Percentiles rank a stretch among this genome's conserved stretches.
These are phyloP conservation scores for Epicampocera succincta DNA, from an alignment of 2,888 invertebrate species.

Conservation along the genomic window DNA sequence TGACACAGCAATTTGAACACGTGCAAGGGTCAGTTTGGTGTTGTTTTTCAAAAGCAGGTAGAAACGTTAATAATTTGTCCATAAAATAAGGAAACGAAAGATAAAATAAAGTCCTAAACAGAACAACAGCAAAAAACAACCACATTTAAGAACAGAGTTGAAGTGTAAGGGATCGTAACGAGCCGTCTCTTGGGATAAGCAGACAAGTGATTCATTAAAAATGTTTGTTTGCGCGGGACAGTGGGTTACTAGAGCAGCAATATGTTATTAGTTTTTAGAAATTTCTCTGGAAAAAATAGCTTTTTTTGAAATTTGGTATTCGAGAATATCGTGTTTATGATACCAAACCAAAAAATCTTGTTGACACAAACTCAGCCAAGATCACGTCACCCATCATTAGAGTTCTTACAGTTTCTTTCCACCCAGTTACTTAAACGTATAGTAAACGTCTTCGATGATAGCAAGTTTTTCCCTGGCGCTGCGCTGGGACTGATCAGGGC, in stretches of 20 bases:
- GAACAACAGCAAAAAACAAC: background rate
- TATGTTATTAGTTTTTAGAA: background rate
- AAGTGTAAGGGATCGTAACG: slow-evolving; percentile 55
- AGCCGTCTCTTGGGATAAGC: background rate
- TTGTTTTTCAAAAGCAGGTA: slow-evolving; percentile 72
- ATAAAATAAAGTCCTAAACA: slow-evolving; percentile 16
- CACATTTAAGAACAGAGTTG: slow-evolving; percentile 10
- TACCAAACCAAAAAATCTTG: too few species aligned
- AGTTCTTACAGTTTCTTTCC: too few species aligned
- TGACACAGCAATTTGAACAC: slow-evolving; percentile 75
- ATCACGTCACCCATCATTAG: too few species aligned
- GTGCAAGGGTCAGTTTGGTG: slow-evolving; percentile 77
- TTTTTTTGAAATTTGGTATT: background rate
- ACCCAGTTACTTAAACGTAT: too few species aligned
- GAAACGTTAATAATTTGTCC: slow-evolving; percentile 6
- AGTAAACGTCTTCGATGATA: too few species aligned
- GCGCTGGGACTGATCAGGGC: too few species aligned
- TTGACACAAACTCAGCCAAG: too few species aligned
- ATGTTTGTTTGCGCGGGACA: slow-evolving; percentile 9
- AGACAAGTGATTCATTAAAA: slow-evolving; percentile 11
- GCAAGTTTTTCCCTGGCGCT: too few species aligned
- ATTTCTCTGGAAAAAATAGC: background rate
- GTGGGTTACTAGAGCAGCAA: background rate
- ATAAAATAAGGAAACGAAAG: background rate
- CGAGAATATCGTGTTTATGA: too few species aligned